Conservation (phyloP, 2,888 invertebrate genomes). For the Dyspetes luteomarginatus region DNA sequence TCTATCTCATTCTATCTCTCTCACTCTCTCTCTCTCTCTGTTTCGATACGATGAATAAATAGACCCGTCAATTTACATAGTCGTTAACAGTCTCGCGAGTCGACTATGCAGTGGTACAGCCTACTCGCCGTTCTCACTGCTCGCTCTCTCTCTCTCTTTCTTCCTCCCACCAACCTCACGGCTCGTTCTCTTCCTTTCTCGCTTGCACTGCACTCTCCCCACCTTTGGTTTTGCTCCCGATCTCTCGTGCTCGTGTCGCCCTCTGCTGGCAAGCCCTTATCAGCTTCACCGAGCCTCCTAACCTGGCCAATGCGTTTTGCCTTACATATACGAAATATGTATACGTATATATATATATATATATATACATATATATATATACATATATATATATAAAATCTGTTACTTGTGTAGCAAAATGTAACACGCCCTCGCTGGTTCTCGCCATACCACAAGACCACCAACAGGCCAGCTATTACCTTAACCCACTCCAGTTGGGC, state of each 20-base stretch:
- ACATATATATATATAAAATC: too few species aligned
- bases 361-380: constrained; percentile 13
- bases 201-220: constrained; percentile 7
- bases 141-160: neutral
- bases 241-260: constrained; percentile 48
- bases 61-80: constrained; percentile 82
- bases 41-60: constrained; percentile 80
- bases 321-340: constrained; percentile 11
- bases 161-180: too few species aligned
- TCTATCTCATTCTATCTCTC: neutral
- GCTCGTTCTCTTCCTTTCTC: neutral
- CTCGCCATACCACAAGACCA: constrained; percentile 48
- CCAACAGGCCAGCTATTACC: constrained; percentile 46
- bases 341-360: neutral
- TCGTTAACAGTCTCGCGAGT: constrained; percentile 76
- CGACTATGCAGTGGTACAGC: constrained; percentile 39
- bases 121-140: constrained; percentile 2
- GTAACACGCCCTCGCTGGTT: constrained; percentile 62
- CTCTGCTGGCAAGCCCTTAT: constrained; percentile 79
- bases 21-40: constrained; percentile 31
- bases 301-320: constrained; percentile 76
- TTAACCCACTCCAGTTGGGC: constrained; percentile 53
- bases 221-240: constrained; percentile 16
- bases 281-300: constrained; percentile 77
- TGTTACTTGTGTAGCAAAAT: constrained; percentile 49